These are phyloP conservation scores for Aplidium turbinatum DNA, from an alignment of 23 tunicate species.

Conservation along the genomic window DNA sequence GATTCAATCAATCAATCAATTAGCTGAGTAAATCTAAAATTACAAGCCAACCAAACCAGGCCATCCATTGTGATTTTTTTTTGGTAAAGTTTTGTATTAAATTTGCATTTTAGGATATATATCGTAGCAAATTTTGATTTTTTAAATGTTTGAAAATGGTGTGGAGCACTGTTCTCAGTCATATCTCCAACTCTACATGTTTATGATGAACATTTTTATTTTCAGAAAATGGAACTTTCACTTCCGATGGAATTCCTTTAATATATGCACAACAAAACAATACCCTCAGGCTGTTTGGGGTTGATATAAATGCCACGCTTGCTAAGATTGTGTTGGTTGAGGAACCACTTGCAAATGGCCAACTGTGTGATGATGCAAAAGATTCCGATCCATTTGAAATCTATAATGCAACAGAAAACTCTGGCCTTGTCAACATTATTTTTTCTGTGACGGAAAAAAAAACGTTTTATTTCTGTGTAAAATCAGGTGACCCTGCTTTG, in stretches of 20 bases:
- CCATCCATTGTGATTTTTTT: too few relatives aligned
- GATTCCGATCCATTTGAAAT: slow-evolving; percentile 40
- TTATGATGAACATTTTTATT: too few relatives aligned
- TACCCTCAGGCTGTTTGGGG: slow-evolving; percentile 48
- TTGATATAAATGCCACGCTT: slow-evolving; percentile 20
- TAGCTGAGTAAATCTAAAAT: too few relatives aligned
- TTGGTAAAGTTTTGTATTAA: too few relatives aligned
- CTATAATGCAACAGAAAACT: not conserved
- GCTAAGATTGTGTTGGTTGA: slow-evolving; percentile 35
- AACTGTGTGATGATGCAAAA: slow-evolving; percentile 54
- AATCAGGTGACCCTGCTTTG: slow-evolving; percentile 28
- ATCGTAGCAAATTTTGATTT: too few relatives aligned
- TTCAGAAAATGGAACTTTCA: slow-evolving; percentile 9
- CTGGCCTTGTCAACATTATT: slow-evolving; percentile 24
- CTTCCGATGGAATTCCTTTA: not conserved
- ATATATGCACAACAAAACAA: slow-evolving; percentile 10
- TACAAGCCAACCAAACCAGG: too few relatives aligned
- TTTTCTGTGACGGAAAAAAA: slow-evolving; percentile 8
- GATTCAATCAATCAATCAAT: too few relatives aligned
- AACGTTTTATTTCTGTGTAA: slow-evolving; percentile 51
- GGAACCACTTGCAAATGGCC: slow-evolving; percentile 18
- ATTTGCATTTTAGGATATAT: too few relatives aligned
- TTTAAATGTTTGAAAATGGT: too few relatives aligned
- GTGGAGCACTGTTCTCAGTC: too few relatives aligned
- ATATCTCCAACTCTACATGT: too few relatives aligned